phyloP scores from a whole-genome alignment of 2,113 vertebrate genomes.

The Psilopogon haemacephalus region DNA sequence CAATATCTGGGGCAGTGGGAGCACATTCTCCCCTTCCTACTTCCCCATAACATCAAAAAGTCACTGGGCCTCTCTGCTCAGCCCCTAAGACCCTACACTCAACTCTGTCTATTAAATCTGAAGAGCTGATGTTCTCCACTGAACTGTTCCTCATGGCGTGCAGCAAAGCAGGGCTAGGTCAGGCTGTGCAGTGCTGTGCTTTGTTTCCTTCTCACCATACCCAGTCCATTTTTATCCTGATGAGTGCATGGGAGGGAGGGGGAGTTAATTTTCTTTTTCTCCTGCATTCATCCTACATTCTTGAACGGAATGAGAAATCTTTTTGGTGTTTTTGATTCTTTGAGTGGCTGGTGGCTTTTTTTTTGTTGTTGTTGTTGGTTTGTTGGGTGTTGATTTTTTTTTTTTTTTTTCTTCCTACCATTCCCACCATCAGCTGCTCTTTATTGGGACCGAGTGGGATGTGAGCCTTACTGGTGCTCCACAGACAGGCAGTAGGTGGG shows the following conservation, averaged over 20 bases:
- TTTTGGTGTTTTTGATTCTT: conserved; percentile 44
- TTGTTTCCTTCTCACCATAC: conserved; percentile 76
- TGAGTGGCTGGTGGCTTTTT: not conserved
- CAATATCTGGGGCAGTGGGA: not conserved
- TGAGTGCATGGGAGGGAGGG: conserved; percentile 18
- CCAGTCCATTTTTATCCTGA: not conserved
- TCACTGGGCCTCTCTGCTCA: not conserved
- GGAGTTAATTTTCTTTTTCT: conserved; percentile 17
- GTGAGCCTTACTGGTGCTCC: not conserved
- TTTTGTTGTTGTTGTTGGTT: not conserved
- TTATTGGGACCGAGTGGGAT: conserved; percentile 28
- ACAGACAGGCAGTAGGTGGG: conserved; percentile 40
- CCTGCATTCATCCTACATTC: conserved; percentile 57
- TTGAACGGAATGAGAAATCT: conserved; percentile 50
- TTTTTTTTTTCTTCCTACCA: not conserved
- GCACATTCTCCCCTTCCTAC: not conserved
- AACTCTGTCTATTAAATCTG: not conserved
- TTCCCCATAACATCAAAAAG: not conserved
- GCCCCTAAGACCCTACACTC: not conserved
- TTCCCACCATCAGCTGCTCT: not conserved
- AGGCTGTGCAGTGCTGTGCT: conserved; percentile 77
- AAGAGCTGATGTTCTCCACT: not conserved
- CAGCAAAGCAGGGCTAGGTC: conserved; percentile 25
- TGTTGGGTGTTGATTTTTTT: not conserved
- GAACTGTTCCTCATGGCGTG: not conserved